Conservation (phyloP, 2,113 vertebrate species). For the Oryzias celebensis region DNA sequence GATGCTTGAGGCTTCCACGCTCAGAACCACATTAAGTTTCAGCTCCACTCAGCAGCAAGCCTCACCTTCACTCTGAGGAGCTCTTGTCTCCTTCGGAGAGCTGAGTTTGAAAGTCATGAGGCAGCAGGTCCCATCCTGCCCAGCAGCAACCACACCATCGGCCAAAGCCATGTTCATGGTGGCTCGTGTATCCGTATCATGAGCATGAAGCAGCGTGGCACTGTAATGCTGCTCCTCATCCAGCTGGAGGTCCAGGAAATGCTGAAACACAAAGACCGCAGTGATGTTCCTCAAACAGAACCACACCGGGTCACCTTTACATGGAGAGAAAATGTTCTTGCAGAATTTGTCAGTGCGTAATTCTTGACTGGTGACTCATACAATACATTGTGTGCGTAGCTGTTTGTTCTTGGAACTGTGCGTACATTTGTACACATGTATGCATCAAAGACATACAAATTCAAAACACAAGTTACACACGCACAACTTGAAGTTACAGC, state of each 20-base stretch:
- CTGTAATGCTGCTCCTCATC: slow-evolving; percentile 78
- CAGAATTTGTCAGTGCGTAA: too few species aligned
- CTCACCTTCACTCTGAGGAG: slow-evolving; percentile 75
- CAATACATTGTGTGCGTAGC: too few species aligned
- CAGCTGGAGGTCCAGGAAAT: slow-evolving; percentile 87
- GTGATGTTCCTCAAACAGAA: neutral
- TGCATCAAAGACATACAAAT: too few species aligned
- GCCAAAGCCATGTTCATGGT: slow-evolving; percentile 93
- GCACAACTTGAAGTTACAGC: too few species aligned
- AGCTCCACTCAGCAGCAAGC: neutral
- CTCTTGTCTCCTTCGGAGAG: slow-evolving; percentile 25
- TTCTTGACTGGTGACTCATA: too few species aligned
- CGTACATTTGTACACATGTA: too few species aligned
- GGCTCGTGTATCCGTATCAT: slow-evolving; percentile 88
- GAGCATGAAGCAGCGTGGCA: slow-evolving; percentile 85
- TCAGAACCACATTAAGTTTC: neutral
- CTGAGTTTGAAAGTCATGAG: slow-evolving; percentile 79
- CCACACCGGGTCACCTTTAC: too few species aligned
- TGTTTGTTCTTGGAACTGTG: too few species aligned
- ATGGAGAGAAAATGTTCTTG: too few species aligned
- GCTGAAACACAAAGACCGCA: slow-evolving; percentile 72
- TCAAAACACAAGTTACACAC: too few species aligned
- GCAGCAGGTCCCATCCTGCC: slow-evolving; percentile 88
- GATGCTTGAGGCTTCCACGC: too few species aligned
- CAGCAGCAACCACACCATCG: slow-evolving; percentile 85